These are phyloP conservation scores for Acleris sparsana DNA, from an alignment of 2,888 invertebrate species.

Conservation along the genomic window DNA sequence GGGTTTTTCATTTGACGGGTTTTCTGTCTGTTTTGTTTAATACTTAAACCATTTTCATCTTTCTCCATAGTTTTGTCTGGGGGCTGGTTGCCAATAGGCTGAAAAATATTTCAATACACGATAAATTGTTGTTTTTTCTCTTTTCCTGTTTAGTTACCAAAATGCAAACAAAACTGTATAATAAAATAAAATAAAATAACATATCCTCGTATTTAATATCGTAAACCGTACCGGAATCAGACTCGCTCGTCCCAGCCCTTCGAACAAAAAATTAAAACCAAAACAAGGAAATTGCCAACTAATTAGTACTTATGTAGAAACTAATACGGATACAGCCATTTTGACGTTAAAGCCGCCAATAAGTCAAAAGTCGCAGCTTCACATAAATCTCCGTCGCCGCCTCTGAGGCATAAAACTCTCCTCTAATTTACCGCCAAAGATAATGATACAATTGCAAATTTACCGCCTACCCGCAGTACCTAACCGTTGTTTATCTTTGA, in stretches of 20 bases:
- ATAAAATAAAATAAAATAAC: no score
- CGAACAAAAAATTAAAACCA: neutral
- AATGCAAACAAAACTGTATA: no score
- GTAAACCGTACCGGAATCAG: no score
- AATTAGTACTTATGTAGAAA: conserved; percentile 7
- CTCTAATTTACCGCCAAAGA: conserved; percentile 66
- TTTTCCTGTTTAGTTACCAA: no score
- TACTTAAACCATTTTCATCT: no score
- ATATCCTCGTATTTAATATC: no score
- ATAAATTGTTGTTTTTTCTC: no score
- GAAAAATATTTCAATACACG: neutral
- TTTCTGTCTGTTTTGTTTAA: no score
- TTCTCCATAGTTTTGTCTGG: conserved; percentile 12
- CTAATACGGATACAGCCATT: conserved; percentile 37
- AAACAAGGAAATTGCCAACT: neutral
- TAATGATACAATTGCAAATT: conserved; percentile 78
- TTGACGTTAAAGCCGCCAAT: conserved; percentile 45
- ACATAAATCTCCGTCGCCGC: conserved; percentile 57
- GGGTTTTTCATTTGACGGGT: no score
- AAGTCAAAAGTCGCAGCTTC: conserved; percentile 44
- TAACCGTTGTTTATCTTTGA: conserved; percentile 79
- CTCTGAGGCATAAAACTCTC: conserved; percentile 60
- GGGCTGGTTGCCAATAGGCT: conserved; percentile 22
- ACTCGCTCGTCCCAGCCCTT: neutral
- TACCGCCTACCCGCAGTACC: conserved; percentile 58